A percentile compares a stretch with the other conserved stretches of the same genome.
Conservation (phyloP, 2,113 vertebrate species). For the Apeltes quadracus region DNA sequence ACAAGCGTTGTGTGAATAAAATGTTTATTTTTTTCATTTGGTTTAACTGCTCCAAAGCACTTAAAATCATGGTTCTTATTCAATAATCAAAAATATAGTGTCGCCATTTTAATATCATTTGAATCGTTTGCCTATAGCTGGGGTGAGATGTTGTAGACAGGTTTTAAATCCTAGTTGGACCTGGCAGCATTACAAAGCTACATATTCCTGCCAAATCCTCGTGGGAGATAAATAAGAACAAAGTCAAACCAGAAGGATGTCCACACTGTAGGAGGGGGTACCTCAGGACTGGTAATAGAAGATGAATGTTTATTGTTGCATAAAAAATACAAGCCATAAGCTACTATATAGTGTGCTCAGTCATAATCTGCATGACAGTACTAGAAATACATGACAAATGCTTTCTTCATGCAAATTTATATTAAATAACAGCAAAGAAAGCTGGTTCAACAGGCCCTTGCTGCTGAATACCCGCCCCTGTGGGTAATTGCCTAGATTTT, state of each 20-base stretch:
- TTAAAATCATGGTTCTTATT: neutral
- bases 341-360: neutral
- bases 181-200: neutral
- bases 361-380: neutral
- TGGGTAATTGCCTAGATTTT: neutral
- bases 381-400: neutral
- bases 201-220: slow-evolving; percentile 7
- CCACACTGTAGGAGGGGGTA: neutral
- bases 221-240: slow-evolving; percentile 6
- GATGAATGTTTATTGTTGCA: neutral
- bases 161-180: neutral
- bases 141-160: neutral
- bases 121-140: neutral
- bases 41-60: slow-evolving; percentile 6
- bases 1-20: neutral
- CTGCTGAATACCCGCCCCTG: neutral
- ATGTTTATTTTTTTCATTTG: neutral
- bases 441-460: neutral
- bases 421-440: neutral
- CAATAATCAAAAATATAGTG: neutral
- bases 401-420: slow-evolving; percentile 5
- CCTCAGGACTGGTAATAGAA: neutral
- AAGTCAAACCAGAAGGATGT: neutral
- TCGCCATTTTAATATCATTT: neutral
- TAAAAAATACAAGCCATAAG: neutral